Conservation (phyloP, 2,888 invertebrate species). For the Volucella zonaria region DNA sequence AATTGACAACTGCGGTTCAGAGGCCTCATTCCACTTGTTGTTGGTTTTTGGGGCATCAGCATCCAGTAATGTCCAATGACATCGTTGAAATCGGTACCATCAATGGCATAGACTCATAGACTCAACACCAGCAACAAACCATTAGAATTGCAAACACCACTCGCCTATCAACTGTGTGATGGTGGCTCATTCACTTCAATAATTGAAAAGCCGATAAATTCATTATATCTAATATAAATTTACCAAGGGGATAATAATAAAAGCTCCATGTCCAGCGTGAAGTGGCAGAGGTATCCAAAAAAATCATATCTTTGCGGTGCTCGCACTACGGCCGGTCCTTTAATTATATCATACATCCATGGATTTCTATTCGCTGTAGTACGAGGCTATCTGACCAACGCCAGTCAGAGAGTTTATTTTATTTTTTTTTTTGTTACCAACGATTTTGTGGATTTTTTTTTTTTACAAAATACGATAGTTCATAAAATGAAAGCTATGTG, state of each 20-base stretch:
- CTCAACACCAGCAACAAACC: constrained; percentile 11
- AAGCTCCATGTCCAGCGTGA: constrained; percentile 7
- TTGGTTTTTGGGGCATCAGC: constrained; percentile 26
- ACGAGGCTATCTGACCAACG: background rate
- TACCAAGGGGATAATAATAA: constrained; percentile 61
- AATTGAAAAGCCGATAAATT: constrained; percentile 75
- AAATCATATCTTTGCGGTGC: constrained; percentile 33
- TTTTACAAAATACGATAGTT: too few species aligned
- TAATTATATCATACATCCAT: constrained; percentile 50
- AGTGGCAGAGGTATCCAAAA: constrained; percentile 58
- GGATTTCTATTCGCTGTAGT: constrained; percentile 34
- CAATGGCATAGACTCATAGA: too few species aligned
- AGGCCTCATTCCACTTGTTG: constrained; percentile 11
- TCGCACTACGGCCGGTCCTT: constrained; percentile 29
- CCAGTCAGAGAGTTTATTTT: too few species aligned
- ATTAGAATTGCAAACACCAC: constrained; percentile 64
- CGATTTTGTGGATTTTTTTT: too few species aligned
- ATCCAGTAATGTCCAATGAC: background rate
- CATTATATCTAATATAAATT: constrained; percentile 74
- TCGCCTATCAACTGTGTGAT: background rate
- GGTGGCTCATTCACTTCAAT: constrained; percentile 68
- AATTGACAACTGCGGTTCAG: constrained; percentile 67
- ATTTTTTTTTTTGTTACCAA: too few species aligned
- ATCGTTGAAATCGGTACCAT: background rate
- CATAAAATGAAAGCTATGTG: too few species aligned